Base-by-base conservation (phyloP, 2,797 vertebrate species). In the Falco novaeseelandiae region DNA sequence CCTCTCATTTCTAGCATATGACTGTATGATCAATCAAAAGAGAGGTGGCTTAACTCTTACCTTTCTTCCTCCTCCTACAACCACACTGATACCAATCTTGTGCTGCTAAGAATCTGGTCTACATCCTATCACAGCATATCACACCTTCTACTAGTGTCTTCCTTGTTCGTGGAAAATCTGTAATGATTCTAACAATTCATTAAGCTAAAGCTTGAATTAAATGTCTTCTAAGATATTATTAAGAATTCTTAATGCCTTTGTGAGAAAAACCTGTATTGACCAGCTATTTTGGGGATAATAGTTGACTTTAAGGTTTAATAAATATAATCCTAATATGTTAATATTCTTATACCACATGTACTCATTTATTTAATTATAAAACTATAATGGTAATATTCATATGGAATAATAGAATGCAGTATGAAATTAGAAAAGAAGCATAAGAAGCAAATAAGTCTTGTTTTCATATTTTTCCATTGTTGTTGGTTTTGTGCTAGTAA, bases 401-500 rank as follows among this genome's bases (percentile, higher is more conserved):
- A 65, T 61, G 57, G 52, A 52, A 87, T 38, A 38, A 67, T 1
- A 70, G 30, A 83, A 78, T 58, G 36, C 49, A 71, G 14, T n/a
- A n/a, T 40, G 67, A 87, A 89, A 61, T 67, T 30, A 63, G 44
- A 55, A 54, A 25, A 78, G 19, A 66, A 76, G 29, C 27, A 16
- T 79, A 71, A 95, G 51, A 48, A 90, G n/a, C 52, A 62, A 72
- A 72, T 30, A 49, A 69, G 9, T 88, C 34, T 95, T 87, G 67
- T 73, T 87, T 69, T 88, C 6, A 0, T 94, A 2, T 83, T 76
- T 93, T 94, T 90, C 92, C 38, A 10, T 57, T 48, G 63, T 74
- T 97, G 57, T 96, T 96, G 62, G 54, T 82, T 94, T 95, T 97
- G 84, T 94, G 89, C 90, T 78, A 96, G 95, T 93, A 70, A 96